Conservation (phyloP, 2,888 invertebrate genomes). For the Aplocera efformata region DNA sequence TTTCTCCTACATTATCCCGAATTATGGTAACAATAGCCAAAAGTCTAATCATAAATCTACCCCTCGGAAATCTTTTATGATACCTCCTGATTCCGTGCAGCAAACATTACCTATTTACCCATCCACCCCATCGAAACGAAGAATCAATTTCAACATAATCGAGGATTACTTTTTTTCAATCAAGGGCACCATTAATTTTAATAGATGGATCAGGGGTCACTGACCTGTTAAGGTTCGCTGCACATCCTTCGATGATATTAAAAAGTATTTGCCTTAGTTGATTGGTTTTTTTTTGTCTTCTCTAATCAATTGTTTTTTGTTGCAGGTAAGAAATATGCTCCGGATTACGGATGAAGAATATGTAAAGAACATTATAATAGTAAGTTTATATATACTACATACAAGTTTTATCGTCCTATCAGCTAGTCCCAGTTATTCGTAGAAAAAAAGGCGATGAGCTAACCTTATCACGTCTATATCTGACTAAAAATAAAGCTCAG, state of each 20-base stretch:
- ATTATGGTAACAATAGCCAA: constrained; percentile 1
- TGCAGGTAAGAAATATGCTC: constrained; percentile 34
- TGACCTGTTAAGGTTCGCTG: constrained; percentile 31
- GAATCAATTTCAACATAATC: constrained; percentile 35
- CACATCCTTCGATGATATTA: constrained; percentile 4
- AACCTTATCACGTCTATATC: too few species aligned
- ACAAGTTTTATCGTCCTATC: too few species aligned
- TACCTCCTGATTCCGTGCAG: constrained; percentile 14
- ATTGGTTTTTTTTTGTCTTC: constrained; percentile 1
- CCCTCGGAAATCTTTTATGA: constrained; percentile 8
- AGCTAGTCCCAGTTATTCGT: too few species aligned
- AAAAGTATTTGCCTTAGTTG: neutral
- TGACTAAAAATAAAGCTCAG: too few species aligned
- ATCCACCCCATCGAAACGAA: constrained; percentile 18
- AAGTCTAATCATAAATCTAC: constrained; percentile 3
- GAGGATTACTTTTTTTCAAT: constrained; percentile 54
- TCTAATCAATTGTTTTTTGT: constrained; percentile 26
- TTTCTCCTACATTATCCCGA: neutral
- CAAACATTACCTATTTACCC: constrained; percentile 14
- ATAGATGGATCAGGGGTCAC: constrained; percentile 40
- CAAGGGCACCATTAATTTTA: constrained; percentile 54
- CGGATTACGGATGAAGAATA: neutral
- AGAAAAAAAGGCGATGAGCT: too few species aligned
- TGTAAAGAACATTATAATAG: neutral
- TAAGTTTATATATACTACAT: too few species aligned